phyloP scores from a whole-genome alignment of 2,797 vertebrate genomes.

The Novumbra hubbsi region DNA sequence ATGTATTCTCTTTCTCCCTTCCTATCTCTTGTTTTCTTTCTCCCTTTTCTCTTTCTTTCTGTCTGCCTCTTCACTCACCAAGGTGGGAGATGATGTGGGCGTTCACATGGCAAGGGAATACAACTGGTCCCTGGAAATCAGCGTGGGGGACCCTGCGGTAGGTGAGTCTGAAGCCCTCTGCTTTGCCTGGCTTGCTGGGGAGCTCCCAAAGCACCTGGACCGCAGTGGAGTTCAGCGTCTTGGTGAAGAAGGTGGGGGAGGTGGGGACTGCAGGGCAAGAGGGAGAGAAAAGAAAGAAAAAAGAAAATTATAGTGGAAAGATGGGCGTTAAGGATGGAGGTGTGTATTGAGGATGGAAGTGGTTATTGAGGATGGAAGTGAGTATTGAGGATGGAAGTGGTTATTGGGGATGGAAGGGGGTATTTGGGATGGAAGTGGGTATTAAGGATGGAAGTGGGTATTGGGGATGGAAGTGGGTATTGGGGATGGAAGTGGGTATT shows the following conservation, averaged over 20 bases:
- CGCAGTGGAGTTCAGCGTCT: slow-evolving; percentile 48
- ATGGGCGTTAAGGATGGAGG: background rate
- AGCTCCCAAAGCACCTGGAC: slow-evolving; percentile 61
- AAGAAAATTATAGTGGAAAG: background rate
- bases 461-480: too few species aligned
- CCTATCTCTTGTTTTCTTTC: too few species aligned
- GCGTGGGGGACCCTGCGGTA: slow-evolving; percentile 50
- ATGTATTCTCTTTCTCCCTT: background rate
- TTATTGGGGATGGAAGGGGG: background rate
- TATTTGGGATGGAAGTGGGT: too few species aligned
- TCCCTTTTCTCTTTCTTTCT: background rate
- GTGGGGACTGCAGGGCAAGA: slow-evolving; percentile 48
- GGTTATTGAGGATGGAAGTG: slow-evolving; percentile 17
- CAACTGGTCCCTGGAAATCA: slow-evolving; percentile 49
- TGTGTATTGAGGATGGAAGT: background rate
- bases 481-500: too few species aligned
- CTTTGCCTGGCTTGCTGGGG: slow-evolving; percentile 42
- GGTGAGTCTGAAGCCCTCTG: slow-evolving; percentile 60
- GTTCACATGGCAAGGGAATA: slow-evolving; percentile 51
- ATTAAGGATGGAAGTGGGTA: too few species aligned
- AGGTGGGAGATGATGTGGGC: slow-evolving; percentile 52
- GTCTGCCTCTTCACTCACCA: slow-evolving; percentile 42
- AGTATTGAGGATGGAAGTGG: too few species aligned
- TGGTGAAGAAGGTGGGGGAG: slow-evolving; percentile 56
- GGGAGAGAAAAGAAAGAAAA: background rate